phyloP scores from a whole-genome alignment of 2,888 invertebrate species.

The Bhutanitis thaidina region DNA sequence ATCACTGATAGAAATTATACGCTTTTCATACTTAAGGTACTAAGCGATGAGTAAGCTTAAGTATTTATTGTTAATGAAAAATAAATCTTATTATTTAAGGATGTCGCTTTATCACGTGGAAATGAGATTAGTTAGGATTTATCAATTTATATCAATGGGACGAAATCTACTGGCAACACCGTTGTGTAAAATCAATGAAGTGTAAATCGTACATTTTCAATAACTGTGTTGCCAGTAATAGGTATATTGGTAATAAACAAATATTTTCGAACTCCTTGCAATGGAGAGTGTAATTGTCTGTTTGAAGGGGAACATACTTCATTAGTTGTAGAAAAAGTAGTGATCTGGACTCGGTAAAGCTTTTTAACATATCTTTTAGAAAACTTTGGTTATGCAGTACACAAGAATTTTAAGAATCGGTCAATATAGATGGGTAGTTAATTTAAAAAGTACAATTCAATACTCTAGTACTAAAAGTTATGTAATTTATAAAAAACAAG shows the following conservation, averaged over 20 bases:
- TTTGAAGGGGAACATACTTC: not conserved
- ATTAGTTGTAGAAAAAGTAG: not conserved
- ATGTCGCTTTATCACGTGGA: constrained; percentile 43
- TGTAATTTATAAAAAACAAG: no score
- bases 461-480: no score
- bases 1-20: constrained; percentile 27
- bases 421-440: no score
- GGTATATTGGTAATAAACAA: not conserved
- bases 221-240: not conserved
- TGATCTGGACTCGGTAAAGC: no score
- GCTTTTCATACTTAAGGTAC: constrained; percentile 74
- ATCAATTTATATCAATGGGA: constrained; percentile 4
- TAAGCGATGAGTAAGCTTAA: constrained; percentile 55
- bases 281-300: not conserved
- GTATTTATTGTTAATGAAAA: constrained; percentile 65
- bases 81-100: constrained; percentile 28
- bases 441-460: no score
- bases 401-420: no score
- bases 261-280: not conserved
- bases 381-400: no score
- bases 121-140: constrained; percentile 67
- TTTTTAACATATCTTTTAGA: no score
- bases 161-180: not conserved
- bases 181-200: not conserved
- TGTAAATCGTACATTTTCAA: not conserved